Conservation (phyloP, 1,140 invertebrate genomes). For the Palaemon carinicauda region DNA sequence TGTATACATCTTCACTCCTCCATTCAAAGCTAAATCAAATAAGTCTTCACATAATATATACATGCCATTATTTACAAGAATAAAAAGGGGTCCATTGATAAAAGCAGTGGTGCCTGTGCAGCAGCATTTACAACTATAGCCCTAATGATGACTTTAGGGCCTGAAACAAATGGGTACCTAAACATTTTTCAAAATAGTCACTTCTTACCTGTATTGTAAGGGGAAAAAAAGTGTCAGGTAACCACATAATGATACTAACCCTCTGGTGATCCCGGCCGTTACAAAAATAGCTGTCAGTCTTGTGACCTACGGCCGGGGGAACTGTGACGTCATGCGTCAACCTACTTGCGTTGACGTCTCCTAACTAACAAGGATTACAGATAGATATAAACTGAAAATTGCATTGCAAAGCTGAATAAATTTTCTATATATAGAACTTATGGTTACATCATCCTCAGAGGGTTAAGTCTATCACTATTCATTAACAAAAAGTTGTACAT, state of each 20-base stretch:
- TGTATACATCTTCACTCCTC: constrained; percentile 23
- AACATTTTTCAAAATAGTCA: constrained; percentile 18
- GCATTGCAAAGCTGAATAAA: no score
- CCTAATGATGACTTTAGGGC: background rate
- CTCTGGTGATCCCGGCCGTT: no score
- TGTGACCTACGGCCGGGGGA: no score
- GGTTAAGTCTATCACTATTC: background rate
- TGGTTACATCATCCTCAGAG: no score
- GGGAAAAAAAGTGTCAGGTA: background rate
- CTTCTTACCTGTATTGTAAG: background rate
- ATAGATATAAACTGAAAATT: no score
- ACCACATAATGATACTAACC: background rate
- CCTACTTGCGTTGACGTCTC: no score
- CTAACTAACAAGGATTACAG: no score
- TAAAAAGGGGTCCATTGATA: constrained; percentile 29
- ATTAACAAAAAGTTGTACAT: constrained; percentile 39
- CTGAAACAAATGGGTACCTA: background rate
- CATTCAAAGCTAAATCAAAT: constrained; percentile 40
- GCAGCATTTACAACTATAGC: background rate
- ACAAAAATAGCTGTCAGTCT: no score
- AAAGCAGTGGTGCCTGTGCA: constrained; percentile 40
- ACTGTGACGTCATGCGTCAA: no score
- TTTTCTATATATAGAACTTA: no score
- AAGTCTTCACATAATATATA: constrained; percentile 16
- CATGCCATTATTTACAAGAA: constrained; percentile 36